A percentile compares a stretch with the other conserved stretches of the same genome.
Evolutionary conservation across 1,140 invertebrate species (phyloP).

Genomic region (Pygmarrhopalites habei): DNA sequence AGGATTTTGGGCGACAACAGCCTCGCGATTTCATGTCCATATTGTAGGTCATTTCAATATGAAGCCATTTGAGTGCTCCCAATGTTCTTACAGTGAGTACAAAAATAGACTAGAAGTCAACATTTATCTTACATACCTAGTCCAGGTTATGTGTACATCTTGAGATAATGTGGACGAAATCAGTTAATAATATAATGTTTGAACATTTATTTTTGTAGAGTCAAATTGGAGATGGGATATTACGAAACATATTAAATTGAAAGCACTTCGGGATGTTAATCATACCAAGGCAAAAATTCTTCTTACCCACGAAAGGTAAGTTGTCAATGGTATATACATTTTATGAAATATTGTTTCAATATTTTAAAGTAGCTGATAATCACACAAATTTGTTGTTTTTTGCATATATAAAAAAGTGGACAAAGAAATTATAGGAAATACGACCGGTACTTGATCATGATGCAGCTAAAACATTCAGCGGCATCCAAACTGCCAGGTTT

Average conservation of each 20-base stretch:
- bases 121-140: no score
- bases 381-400: no score
- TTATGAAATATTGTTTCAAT: no score
- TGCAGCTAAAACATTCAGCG: constrained; percentile 50
- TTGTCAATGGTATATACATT: no score
- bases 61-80: constrained; percentile 89
- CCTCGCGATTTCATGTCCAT: constrained; percentile 86
- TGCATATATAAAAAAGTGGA: constrained; percentile 51
- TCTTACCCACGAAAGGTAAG: constrained; percentile 70
- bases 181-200: no score
- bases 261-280: constrained; percentile 69
- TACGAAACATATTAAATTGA: constrained; percentile 87
- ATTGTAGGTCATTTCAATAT: constrained; percentile 82
- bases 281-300: constrained; percentile 70
- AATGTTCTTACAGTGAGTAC: constrained; percentile 84
- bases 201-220: no score
- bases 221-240: constrained; percentile 95
- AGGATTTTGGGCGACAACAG: constrained; percentile 81
- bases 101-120: no score
- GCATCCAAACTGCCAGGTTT: constrained; percentile 29
- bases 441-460: constrained; percentile 73
- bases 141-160: no score
- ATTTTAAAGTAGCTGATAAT: no score
- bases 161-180: no score
- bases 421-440: constrained; percentile 85